These are phyloP conservation scores for Argyrosomus japonicus DNA, from an alignment of 2,113 vertebrate species.

Conservation along the genomic window DNA sequence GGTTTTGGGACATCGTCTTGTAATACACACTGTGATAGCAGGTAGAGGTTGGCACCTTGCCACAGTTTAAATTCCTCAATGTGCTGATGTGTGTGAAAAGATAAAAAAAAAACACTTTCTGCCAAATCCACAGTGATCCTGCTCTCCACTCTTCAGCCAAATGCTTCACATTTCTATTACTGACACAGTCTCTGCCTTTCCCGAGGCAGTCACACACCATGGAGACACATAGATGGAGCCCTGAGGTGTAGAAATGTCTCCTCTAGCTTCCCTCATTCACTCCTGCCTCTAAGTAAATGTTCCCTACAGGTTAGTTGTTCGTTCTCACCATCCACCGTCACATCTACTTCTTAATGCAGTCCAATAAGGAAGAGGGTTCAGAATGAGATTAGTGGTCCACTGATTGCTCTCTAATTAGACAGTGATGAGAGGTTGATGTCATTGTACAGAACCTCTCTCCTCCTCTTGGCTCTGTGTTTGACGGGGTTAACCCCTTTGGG, in stretches of 20 bases:
- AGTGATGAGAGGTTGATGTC: slow-evolving; percentile 19
- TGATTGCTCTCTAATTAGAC: slow-evolving; percentile 32
- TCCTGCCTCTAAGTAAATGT: neutral
- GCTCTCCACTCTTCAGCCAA: slow-evolving; percentile 2
- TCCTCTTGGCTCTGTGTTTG: slow-evolving; percentile 4
- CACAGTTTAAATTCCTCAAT: slow-evolving; percentile 10
- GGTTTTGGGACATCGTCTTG: neutral
- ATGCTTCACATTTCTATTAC: slow-evolving; percentile 33
- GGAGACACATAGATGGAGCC: slow-evolving; percentile 18
- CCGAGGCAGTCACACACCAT: slow-evolving; percentile 3
- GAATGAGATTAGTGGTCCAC: slow-evolving; percentile 2
- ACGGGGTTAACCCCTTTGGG: neutral
- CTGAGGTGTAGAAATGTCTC: neutral
- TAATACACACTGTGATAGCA: neutral
- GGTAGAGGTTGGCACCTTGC: neutral
- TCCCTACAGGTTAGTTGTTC: neutral
- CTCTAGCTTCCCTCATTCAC: neutral
- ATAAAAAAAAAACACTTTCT: neutral
- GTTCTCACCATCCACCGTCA: slow-evolving; percentile 2
- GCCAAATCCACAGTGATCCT: slow-evolving; percentile 10
- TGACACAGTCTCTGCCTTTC: slow-evolving; percentile 27
- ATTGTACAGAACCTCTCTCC: slow-evolving; percentile 3
- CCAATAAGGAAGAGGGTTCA: slow-evolving; percentile 9
- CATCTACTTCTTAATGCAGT: slow-evolving; percentile 13
- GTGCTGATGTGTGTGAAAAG: slow-evolving; percentile 12